Evolutionary conservation across 2,888 invertebrate species (phyloP).

Genomic region (Epirrhoe tristata): DNA sequence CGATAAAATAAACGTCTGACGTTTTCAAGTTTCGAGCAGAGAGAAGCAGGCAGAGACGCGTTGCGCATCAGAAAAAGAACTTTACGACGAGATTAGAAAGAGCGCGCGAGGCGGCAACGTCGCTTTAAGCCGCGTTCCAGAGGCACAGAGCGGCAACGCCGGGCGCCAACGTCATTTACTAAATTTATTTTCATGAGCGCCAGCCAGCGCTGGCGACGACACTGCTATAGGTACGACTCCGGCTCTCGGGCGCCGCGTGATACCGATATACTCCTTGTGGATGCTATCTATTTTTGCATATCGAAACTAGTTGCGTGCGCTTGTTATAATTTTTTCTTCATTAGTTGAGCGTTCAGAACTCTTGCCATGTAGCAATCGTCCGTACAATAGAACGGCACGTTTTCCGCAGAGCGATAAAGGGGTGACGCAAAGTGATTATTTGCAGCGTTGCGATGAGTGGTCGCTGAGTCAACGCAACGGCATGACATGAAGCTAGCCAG

Average conservation of each 20-base stretch:
- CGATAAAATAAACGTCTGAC: slow-evolving; percentile 83
- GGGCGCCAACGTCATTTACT: slow-evolving; percentile 83
- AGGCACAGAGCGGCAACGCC: slow-evolving; percentile 78
- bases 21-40: slow-evolving; percentile 81
- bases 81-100: slow-evolving; percentile 86
- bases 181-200: slow-evolving; percentile 85
- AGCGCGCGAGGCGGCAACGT: slow-evolving; percentile 82
- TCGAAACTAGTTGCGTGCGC: slow-evolving; percentile 60
- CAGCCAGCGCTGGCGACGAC: slow-evolving; percentile 81
- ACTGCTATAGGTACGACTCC: slow-evolving; percentile 57
- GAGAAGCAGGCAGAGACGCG: slow-evolving; percentile 81
- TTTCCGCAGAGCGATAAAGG: slow-evolving; percentile 78
- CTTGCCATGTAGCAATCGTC: slow-evolving; percentile 55
- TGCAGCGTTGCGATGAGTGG: slow-evolving; percentile 82
- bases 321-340: slow-evolving; percentile 59
- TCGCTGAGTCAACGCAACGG: slow-evolving; percentile 75
- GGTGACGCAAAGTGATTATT: slow-evolving; percentile 85
- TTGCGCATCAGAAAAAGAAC: slow-evolving; percentile 85
- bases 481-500: slow-evolving; percentile 47
- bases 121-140: slow-evolving; percentile 80
- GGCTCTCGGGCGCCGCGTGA: slow-evolving; percentile 61
- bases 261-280: slow-evolving; percentile 65
- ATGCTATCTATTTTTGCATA: slow-evolving; percentile 74
- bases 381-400: slow-evolving; percentile 72
- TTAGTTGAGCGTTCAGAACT: slow-evolving; percentile 44